Evolutionary conservation across 2,797 vertebrate genomes (phyloP).

Genomic region (Momotus momota): DNA sequence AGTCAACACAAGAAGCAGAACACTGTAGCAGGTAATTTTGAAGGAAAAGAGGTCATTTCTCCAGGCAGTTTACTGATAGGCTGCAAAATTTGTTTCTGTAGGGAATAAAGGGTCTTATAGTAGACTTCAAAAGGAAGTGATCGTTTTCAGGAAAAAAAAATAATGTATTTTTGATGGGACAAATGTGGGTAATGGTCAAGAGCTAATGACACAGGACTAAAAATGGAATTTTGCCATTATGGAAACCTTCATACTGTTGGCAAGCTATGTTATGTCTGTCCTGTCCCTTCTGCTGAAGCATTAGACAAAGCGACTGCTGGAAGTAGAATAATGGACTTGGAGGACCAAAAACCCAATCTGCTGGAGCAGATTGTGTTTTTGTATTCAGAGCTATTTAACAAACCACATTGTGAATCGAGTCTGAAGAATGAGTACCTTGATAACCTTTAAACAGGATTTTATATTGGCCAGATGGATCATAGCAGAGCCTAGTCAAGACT

Average conservation of each 20-base stretch:
- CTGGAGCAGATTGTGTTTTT: slow-evolving; percentile 37
- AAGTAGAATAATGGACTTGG: neutral
- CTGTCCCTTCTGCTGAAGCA: neutral
- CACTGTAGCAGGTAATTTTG: neutral
- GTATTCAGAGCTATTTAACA: slow-evolving; percentile 25
- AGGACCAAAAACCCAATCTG: slow-evolving; percentile 16
- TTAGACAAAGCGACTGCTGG: neutral
- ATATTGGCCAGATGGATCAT: neutral
- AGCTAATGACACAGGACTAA: neutral
- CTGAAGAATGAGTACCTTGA: slow-evolving; percentile 18
- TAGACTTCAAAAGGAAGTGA: neutral
- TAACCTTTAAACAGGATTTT: slow-evolving; percentile 19
- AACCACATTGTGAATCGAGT: neutral
- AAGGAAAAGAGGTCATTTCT: neutral
- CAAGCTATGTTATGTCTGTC: neutral
- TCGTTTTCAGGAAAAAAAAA: neutral
- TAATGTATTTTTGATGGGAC: neutral
- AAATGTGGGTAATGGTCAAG: neutral
- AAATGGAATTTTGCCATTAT: neutral
- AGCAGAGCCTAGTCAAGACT: neutral
- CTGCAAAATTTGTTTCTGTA: neutral
- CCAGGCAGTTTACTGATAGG: neutral
- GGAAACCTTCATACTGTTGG: neutral
- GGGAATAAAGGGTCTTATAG: neutral
- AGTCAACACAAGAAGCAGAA: neutral